A percentile compares a stretch with the other conserved stretches of the same genome.
Evolutionary conservation across 1,140 invertebrate species (phyloP).

Genomic region (Formica exsecta): DNA sequence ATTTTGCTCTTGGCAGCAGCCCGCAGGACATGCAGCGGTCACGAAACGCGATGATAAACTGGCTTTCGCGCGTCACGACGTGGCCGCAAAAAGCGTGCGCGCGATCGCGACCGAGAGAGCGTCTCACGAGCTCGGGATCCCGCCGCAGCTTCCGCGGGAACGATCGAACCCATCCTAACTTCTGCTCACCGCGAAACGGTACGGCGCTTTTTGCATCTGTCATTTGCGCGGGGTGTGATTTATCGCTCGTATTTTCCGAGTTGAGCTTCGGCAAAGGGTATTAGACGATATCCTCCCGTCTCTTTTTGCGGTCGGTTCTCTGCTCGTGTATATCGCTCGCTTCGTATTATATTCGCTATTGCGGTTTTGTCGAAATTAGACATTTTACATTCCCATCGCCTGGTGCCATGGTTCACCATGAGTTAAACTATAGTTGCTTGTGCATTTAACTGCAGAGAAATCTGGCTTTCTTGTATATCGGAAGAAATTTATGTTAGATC

Average conservation of each 20-base stretch:
- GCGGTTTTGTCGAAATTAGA: slow-evolving; percentile 50
- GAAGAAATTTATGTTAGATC: slow-evolving; percentile 14
- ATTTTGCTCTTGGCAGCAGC: slow-evolving; percentile 70
- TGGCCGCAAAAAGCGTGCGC: slow-evolving; percentile 30
- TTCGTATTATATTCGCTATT: slow-evolving; percentile 21
- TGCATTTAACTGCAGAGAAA: not conserved
- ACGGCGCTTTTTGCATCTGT: slow-evolving; percentile 40
- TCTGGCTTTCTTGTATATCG: not conserved
- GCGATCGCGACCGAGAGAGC: slow-evolving; percentile 6
- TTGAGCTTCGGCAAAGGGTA: slow-evolving; percentile 5
- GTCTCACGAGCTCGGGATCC: slow-evolving; percentile 1
- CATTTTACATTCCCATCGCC: slow-evolving; percentile 7
- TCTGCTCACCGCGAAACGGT: slow-evolving; percentile 40
- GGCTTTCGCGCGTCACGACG: slow-evolving; percentile 45
- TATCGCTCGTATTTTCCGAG: slow-evolving; percentile 56
- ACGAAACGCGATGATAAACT: slow-evolving; percentile 71
- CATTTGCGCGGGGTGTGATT: slow-evolving; percentile 55
- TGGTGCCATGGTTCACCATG: not conserved
- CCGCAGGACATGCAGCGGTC: slow-evolving; percentile 52
- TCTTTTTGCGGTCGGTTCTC: slow-evolving; percentile 21
- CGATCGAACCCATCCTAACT: slow-evolving; percentile 50
- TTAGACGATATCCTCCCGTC: slow-evolving; percentile 31
- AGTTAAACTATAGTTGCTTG: slow-evolving; percentile 9
- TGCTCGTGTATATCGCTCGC: slow-evolving; percentile 20
- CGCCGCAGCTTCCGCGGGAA: slow-evolving; percentile 27